phyloP scores from a whole-genome alignment of 2,888 invertebrate genomes.

The Junonia oenone region DNA sequence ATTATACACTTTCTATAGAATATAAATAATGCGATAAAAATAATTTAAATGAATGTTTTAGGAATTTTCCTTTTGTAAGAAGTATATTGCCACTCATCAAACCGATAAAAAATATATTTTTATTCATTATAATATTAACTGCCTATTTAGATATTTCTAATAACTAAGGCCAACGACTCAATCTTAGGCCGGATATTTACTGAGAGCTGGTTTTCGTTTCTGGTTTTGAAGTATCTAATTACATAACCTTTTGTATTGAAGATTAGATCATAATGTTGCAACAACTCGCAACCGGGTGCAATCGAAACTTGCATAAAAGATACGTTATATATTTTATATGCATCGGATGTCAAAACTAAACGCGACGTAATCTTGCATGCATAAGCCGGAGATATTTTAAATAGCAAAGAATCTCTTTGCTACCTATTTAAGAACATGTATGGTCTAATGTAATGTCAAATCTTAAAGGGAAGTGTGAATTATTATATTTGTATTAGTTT shows the following conservation, averaged over 20 bases:
- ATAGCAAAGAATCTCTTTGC: neutral
- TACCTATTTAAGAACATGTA: neutral
- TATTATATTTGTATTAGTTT: conserved; percentile 2
- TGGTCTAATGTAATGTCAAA: too few relatives aligned
- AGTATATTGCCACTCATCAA: neutral
- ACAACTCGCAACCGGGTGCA: conserved; percentile 15
- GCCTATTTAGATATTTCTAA: conserved; percentile 1
- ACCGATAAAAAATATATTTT: neutral
- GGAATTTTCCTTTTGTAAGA: neutral
- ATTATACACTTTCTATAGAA: neutral
- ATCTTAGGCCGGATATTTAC: conserved; percentile 14
- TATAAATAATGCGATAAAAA: neutral
- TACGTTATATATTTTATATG: conserved; percentile 24
- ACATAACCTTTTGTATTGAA: conserved; percentile 18
- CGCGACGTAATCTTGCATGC: conserved; percentile 24
- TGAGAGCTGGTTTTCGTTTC: conserved; percentile 20
- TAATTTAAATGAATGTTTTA: neutral
- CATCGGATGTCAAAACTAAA: conserved; percentile 19
- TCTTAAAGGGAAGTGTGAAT: neutral
- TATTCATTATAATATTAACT: neutral
- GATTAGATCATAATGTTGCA: conserved; percentile 22
- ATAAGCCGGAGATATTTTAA: neutral
- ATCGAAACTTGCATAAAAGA: conserved; percentile 23
- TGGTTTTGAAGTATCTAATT: conserved; percentile 18
- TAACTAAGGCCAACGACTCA: conserved; percentile 17